These are phyloP conservation scores for Scarus forsteni DNA, from an alignment of 2,797 vertebrate species.

Conservation along the genomic window DNA sequence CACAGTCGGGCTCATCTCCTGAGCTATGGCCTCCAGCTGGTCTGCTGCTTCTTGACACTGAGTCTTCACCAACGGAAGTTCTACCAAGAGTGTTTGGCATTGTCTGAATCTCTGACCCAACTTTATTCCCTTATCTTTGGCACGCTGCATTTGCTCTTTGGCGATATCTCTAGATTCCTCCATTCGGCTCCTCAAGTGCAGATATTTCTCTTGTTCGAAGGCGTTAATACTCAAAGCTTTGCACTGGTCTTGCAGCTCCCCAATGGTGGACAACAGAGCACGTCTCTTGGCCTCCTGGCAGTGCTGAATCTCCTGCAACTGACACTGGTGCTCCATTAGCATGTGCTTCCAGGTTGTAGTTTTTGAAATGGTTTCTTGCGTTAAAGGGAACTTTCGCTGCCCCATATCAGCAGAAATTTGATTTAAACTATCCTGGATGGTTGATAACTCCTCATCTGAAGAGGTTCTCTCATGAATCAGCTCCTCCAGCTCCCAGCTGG, in stretches of 20 bases:
- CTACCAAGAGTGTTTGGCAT: conserved; percentile 75
- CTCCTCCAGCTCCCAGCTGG: conserved; percentile 79
- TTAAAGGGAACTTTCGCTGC: conserved; percentile 74
- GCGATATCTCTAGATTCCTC: conserved; percentile 75
- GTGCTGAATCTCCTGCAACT: conserved; percentile 77
- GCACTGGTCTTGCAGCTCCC: conserved; percentile 80
- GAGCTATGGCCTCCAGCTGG: conserved; percentile 77
- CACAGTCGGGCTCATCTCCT: conserved; percentile 73
- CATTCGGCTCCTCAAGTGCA: conserved; percentile 78
- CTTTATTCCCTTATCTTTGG: conserved; percentile 48
- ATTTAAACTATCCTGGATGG: conserved; percentile 70
- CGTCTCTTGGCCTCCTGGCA: conserved; percentile 69
- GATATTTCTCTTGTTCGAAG: conserved; percentile 80
- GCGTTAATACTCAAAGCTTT: conserved; percentile 68
- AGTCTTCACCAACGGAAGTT: conserved; percentile 77
- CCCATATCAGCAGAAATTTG: conserved; percentile 68
- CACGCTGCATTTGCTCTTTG: conserved; percentile 71
- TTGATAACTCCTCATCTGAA: conserved; percentile 71
- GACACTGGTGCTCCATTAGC: conserved; percentile 80
- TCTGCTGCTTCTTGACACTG: conserved; percentile 78
- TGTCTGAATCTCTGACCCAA: conserved; percentile 65
- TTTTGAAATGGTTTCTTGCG: conserved; percentile 55
- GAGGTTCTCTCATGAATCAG: conserved; percentile 72
- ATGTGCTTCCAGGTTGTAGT: conserved; percentile 56
- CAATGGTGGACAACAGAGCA: conserved; percentile 66